A percentile compares a stretch with the other conserved stretches of the same genome.
Evolutionary conservation across 2,888 invertebrate genomes (phyloP).

Genomic region (Heliconius cydno): DNA sequence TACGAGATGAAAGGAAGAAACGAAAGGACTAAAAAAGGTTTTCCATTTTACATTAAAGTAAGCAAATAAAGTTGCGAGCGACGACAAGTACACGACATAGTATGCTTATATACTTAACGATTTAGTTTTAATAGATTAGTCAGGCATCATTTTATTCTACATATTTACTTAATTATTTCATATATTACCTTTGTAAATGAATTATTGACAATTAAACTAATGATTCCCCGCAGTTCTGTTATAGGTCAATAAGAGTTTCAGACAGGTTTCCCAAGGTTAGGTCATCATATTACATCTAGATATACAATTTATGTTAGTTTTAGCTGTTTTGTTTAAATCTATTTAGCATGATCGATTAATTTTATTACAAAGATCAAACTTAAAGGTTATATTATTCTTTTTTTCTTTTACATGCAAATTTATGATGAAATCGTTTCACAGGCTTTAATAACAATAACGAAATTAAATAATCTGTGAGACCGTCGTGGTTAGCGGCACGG

Average conservation of each 20-base stretch:
- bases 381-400: slow-evolving; percentile 32
- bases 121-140: slow-evolving; percentile 4
- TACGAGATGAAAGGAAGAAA: too few species aligned
- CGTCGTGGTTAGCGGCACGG: too few species aligned
- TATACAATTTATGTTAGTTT: slow-evolving; percentile 14
- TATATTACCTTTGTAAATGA: neutral
- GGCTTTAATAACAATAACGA: neutral
- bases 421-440: neutral
- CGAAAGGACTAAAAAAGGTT: too few species aligned
- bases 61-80: neutral
- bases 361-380: slow-evolving; percentile 34
- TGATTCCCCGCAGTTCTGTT: slow-evolving; percentile 28
- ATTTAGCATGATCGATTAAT: slow-evolving; percentile 30
- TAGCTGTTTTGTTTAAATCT: slow-evolving; percentile 21
- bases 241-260: slow-evolving; percentile 34
- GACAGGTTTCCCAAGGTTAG: slow-evolving; percentile 41
- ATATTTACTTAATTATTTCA: neutral
- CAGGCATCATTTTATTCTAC: neutral
- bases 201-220: slow-evolving; percentile 37
- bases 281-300: slow-evolving; percentile 16
- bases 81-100: neutral
- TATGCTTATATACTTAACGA: neutral
- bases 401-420: neutral
- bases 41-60: too few species aligned
- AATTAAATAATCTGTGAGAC: too few species aligned